Evolutionary conservation across 2,888 invertebrate genomes (phyloP), one percentile per base, ranked within the genome.

Genomic region (Trachelus tabidus): DNA sequence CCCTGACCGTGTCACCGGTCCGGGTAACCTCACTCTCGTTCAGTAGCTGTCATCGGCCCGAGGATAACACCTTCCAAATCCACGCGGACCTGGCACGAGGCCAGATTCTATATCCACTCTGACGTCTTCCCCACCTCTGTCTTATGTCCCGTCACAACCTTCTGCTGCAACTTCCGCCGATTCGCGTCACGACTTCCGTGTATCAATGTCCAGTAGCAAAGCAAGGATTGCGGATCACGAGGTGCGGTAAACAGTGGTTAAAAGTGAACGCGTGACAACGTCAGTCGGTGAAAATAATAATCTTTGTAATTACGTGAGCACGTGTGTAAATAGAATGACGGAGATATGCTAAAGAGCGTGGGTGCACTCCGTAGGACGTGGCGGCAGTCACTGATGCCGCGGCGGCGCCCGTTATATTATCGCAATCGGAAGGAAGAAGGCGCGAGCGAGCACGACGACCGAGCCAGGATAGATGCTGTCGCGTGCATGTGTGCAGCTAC

Each of bases 401-500:
- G 79, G 80, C 81, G 83, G 81, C 81, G 82, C 83, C 82, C 79
- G 81, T 81, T 83, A 83, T 56, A 56, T 85, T 85, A 86, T 85
- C 85, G 87, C 83, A 84, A 84, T 83, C 83, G 86, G 83, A 84
- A 85, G 83, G 80, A 82, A 82, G 84, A 83, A 80, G 81, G 79
- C 76, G 77, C 80, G 82, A 80, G 78, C 77, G 79, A 77, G 76
- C 78, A 91, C 91, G 91, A 89, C 90, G 90, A 80, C 37, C 80
- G 73, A 90, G 90, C 91, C 89, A 82, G 88, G 85, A 87, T 87
- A 87, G 90, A 90, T 90, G 91, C 89, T 89, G 88, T 90, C 90
- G 90, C 91, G 89, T 89, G 90, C 90, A 91, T 89, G 90, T 89
- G 90, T 90, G 90, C 91, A 90, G 90, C 91, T 88, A 90, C 90